A percentile compares a stretch with the other conserved stretches of the same genome.
Evolutionary conservation across 2,113 vertebrate genomes (phyloP).

Genomic region (Pomatorhinus ruficollis): DNA sequence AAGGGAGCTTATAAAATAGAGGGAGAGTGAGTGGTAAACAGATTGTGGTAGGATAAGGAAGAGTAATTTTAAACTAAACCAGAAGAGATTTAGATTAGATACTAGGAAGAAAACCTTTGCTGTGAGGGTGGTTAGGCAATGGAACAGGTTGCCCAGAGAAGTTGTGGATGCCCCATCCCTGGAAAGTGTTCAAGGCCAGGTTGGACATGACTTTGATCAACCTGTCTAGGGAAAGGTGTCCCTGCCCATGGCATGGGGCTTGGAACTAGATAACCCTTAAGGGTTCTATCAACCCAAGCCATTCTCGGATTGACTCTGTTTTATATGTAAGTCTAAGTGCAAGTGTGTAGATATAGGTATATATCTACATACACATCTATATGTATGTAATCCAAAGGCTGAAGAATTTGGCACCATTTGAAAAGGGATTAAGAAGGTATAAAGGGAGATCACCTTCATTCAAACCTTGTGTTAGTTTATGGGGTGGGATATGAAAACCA

Average conservation of each 20-base stretch:
- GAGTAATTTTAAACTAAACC: background rate
- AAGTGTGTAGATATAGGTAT: background rate
- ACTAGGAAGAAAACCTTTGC: background rate
- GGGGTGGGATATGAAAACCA: background rate
- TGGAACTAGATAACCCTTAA: background rate
- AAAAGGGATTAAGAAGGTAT: background rate
- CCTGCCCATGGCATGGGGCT: background rate
- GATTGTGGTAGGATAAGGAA: background rate
- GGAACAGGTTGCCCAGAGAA: background rate
- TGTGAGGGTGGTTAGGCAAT: background rate
- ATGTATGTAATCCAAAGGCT: background rate
- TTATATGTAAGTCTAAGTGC: background rate
- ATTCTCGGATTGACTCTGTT: background rate
- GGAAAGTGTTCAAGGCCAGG: background rate
- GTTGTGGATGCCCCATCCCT: background rate
- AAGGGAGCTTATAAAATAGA: background rate
- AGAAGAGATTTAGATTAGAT: background rate
- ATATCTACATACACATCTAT: background rate
- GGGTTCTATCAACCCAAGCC: background rate
- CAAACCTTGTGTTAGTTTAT: background rate
- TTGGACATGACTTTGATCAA: background rate
- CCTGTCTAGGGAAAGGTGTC: background rate
- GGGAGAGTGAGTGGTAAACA: background rate
- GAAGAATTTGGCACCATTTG: background rate
- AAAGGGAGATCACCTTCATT: background rate